A percentile compares a stretch with the other conserved stretches of the same genome.
Evolutionary conservation across 1,140 invertebrate genomes (phyloP).

Genomic region (Cotesia glomerata): DNA sequence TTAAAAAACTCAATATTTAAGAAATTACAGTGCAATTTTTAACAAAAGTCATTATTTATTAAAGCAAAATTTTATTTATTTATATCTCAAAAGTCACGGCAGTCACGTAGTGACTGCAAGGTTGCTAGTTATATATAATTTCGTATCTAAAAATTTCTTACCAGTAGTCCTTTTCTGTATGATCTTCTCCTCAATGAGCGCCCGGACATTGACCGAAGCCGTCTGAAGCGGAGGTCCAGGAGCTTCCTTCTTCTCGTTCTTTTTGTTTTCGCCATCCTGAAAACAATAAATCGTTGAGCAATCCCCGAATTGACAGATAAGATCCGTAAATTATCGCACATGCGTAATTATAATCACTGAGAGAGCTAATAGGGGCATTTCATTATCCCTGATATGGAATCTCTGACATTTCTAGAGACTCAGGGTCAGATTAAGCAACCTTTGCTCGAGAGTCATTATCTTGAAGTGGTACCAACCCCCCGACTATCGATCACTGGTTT

Average conservation of each 20-base stretch:
- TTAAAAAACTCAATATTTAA: no score
- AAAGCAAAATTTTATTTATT: no score
- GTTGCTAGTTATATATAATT: no score
- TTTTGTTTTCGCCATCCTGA: constrained; percentile 85
- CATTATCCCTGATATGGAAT: constrained; percentile 52
- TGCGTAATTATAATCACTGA: constrained; percentile 46
- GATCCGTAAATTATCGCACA: no score
- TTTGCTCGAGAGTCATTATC: not conserved
- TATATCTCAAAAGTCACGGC: no score
- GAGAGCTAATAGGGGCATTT: constrained; percentile 57
- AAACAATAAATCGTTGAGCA: constrained; percentile 36
- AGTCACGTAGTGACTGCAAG: no score
- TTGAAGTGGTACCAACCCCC: not conserved
- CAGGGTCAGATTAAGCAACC: no score
- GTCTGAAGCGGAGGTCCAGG: constrained; percentile 83
- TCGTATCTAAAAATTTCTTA: constrained; percentile 26
- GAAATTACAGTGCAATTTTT: no score
- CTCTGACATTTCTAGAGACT: constrained; percentile 25
- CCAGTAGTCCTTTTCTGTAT: constrained; percentile 78
- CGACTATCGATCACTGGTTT: no score
- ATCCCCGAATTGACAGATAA: no score
- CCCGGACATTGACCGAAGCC: constrained; percentile 84
- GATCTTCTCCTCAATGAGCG: constrained; percentile 90
- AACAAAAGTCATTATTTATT: no score
- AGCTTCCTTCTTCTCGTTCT: constrained; percentile 82